These are phyloP conservation scores for Spheniscus humboldti DNA, from an alignment of 2,797 vertebrate species.

Conservation along the genomic window DNA sequence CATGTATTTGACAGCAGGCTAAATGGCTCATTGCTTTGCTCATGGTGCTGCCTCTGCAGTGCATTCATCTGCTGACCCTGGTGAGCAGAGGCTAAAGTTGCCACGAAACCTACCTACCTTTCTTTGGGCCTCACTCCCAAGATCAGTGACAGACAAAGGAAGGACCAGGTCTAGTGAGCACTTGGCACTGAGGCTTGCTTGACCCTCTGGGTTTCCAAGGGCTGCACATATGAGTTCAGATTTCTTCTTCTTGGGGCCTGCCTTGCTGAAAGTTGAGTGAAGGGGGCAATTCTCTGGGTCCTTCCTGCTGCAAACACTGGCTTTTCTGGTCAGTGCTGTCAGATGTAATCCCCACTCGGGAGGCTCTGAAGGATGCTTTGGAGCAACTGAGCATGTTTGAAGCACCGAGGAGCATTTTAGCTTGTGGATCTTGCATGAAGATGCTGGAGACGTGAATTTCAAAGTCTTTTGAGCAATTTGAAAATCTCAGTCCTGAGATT, in stretches of 20 bases:
- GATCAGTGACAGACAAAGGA: not conserved
- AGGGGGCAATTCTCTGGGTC: not conserved
- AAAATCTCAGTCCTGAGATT: not conserved
- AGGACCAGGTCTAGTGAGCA: not conserved
- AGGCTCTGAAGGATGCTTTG: not conserved
- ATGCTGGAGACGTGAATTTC: not conserved
- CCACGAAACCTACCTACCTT: not conserved
- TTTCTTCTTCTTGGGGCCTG: not conserved
- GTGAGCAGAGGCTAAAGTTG: not conserved
- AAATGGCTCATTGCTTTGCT: not conserved
- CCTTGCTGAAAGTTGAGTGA: not conserved
- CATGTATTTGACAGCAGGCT: not conserved
- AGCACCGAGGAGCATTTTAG: not conserved
- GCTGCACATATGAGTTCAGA: accelerated
- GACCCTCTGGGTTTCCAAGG: not conserved
- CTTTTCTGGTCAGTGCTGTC: not conserved
- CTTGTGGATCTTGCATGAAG: not conserved
- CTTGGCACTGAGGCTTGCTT: not conserved
- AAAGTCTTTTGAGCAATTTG: not conserved
- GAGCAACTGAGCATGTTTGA: not conserved
- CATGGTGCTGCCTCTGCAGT: not conserved
- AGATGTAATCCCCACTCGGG: not conserved
- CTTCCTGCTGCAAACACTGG: not conserved
- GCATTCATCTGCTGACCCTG: not conserved
- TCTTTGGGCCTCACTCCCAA: not conserved